These are phyloP conservation scores for Mallateleia sp. DNA, from an alignment of 2,888 invertebrate genomes.

Conservation along the genomic window DNA sequence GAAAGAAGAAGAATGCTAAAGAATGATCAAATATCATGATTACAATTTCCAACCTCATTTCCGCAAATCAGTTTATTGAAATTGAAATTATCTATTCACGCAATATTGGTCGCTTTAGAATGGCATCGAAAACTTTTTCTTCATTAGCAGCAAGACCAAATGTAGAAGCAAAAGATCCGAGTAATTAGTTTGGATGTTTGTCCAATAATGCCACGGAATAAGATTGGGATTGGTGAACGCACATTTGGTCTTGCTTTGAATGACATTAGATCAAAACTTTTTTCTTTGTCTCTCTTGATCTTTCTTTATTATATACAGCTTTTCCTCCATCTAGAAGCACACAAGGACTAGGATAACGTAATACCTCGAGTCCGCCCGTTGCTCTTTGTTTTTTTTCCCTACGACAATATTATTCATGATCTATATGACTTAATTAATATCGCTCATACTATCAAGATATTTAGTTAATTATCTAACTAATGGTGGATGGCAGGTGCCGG, in stretches of 20 bases:
- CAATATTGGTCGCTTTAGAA: conserved; percentile 81
- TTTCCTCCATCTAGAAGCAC: conserved; percentile 74
- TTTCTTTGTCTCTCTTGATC: conserved; percentile 71
- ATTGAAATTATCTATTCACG: conserved; percentile 62
- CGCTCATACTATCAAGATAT: conserved; percentile 79
- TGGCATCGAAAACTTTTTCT: conserved; percentile 82
- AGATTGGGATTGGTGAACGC: no score
- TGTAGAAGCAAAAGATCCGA: conserved; percentile 29
- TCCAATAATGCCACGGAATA: no score
- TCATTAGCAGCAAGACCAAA: conserved; percentile 72
- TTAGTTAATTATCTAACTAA: conserved; percentile 85
- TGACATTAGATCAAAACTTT: conserved; percentile 58
- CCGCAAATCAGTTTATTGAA: conserved; percentile 45
- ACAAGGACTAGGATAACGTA: conserved; percentile 69
- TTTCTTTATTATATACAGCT: conserved; percentile 73
- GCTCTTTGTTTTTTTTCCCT: conserved; percentile 55
- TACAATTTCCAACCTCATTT: conserved; percentile 43
- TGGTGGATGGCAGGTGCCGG: conserved; percentile 95
- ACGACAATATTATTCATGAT: conserved; percentile 59
- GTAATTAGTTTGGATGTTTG: no score
- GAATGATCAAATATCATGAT: conserved; percentile 31
- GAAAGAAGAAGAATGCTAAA: background rate
- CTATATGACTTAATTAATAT: conserved; percentile 61
- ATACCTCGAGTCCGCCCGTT: conserved; percentile 64
- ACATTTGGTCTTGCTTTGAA: conserved; percentile 54